Conservation (phyloP, 2,888 invertebrate genomes). For the Caenorhabditis sp. region DNA sequence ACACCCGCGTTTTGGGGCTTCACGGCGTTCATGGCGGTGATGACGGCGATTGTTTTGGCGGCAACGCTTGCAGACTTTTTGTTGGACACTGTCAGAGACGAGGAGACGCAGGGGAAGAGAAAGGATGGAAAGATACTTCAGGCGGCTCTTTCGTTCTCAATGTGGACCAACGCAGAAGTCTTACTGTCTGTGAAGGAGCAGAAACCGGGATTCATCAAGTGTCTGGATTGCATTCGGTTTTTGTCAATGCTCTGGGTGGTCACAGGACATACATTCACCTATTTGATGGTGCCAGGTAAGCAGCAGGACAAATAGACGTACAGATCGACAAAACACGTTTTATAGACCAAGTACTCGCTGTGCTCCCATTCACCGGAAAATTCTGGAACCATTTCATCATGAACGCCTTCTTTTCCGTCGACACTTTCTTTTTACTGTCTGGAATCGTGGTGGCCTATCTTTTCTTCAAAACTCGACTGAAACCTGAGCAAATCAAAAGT, state of each 20-base stretch:
- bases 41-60: conserved; percentile 16
- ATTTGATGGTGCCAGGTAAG: conserved; percentile 34
- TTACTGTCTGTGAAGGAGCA: conserved; percentile 60
- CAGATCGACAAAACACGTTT: conserved; percentile 12
- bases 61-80: conserved; percentile 45
- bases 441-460: conserved; percentile 75
- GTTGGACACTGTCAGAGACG: neutral
- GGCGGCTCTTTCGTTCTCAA: conserved; percentile 59
- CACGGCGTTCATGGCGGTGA: conserved; percentile 43
- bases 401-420: conserved; percentile 74
- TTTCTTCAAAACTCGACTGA: conserved; percentile 69
- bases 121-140: neutral
- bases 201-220: conserved; percentile 69
- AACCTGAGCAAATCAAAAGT: conserved; percentile 25
- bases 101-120: neutral
- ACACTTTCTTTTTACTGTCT: conserved; percentile 76
- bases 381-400: conserved; percentile 63
- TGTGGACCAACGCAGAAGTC: conserved; percentile 63
- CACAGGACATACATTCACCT: conserved; percentile 61
- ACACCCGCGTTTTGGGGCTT: conserved; percentile 52
- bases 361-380: conserved; percentile 20
- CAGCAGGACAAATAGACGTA: too few species aligned
- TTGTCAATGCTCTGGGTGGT: conserved; percentile 77
- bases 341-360: conserved; percentile 39
- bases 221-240: conserved; percentile 74